Evolutionary conservation across 2,888 invertebrate species (phyloP).

Genomic region (Phalera bucephala): DNA sequence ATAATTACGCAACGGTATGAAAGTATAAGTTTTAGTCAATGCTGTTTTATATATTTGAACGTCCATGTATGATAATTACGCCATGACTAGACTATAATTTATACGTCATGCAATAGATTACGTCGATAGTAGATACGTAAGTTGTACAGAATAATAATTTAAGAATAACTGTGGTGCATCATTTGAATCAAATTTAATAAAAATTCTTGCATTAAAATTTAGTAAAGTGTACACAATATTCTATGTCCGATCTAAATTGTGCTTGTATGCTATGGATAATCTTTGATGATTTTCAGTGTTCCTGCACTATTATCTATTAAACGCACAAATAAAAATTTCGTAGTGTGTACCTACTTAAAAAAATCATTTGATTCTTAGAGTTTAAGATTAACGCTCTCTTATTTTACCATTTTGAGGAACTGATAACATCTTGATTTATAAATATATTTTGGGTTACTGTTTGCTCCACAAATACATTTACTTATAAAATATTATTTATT

Average conservation of each 20-base stretch:
- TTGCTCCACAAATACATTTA: constrained; percentile 6
- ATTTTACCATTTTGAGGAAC: background rate
- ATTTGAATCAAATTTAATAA: constrained; percentile 3
- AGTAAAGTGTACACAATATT: constrained; percentile 1
- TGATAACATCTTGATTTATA: background rate
- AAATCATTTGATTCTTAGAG: constrained; percentile 10
- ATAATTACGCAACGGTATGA: too few species aligned
- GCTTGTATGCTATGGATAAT: background rate
- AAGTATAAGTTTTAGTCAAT: background rate
- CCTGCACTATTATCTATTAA: constrained; percentile 13
- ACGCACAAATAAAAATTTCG: constrained; percentile 13
- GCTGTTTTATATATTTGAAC: constrained; percentile 17
- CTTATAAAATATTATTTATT: constrained; percentile 13
- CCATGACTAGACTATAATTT: constrained; percentile 7
- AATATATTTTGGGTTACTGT: background rate
- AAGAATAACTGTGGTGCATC: constrained; percentile 53
- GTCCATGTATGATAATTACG: constrained; percentile 20
- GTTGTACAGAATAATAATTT: constrained; percentile 68
- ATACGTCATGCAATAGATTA: constrained; percentile 12
- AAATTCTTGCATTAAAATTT: background rate
- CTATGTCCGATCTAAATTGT: background rate
- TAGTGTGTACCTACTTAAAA: constrained; percentile 23
- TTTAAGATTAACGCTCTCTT: constrained; percentile 24
- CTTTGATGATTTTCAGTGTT: constrained; percentile 2
- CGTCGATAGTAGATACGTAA: constrained; percentile 55